These are phyloP conservation scores for Pinna nobilis DNA, from an alignment of 1,140 invertebrate species.

Conservation along the genomic window DNA sequence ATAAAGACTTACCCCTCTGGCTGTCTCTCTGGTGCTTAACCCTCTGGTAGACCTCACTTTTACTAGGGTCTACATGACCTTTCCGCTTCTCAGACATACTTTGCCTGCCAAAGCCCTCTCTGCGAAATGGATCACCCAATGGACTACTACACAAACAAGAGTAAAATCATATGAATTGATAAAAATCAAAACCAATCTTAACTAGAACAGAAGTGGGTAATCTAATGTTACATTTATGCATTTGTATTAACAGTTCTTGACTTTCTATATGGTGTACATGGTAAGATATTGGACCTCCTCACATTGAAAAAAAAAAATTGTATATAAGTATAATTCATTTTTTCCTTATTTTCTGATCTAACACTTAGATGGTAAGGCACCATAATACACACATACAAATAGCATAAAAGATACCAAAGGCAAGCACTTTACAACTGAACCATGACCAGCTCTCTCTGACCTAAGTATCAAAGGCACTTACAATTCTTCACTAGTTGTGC, in stretches of 20 bases:
- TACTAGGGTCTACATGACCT: slow-evolving; percentile 94
- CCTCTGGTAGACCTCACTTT: slow-evolving; percentile 94
- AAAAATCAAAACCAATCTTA: too few relatives aligned
- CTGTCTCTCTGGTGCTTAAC: slow-evolving; percentile 82
- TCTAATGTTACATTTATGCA: too few relatives aligned
- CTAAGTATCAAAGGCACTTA: slow-evolving; percentile 6
- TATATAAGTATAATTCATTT: neutral
- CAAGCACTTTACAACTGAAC: too few relatives aligned
- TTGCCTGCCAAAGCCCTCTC: slow-evolving; percentile 94
- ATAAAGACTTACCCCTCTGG: slow-evolving; percentile 26
- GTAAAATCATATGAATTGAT: too few relatives aligned
- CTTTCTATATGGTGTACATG: neutral
- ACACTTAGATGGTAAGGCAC: too few relatives aligned
- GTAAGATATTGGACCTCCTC: neutral
- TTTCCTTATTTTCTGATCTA: too few relatives aligned
- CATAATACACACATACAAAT: too few relatives aligned
- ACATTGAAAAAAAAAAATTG: neutral
- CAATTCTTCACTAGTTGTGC: slow-evolving; percentile 45
- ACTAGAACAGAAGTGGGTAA: too few relatives aligned
- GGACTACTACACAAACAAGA: slow-evolving; percentile 77
- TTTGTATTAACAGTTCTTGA: too few relatives aligned
- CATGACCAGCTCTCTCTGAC: too few relatives aligned
- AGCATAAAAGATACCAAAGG: too few relatives aligned
- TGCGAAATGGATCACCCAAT: slow-evolving; percentile 83
- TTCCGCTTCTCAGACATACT: slow-evolving; percentile 98